Evolutionary conservation across 2,888 invertebrate species (phyloP).

Genomic region (Meganola albula): DNA sequence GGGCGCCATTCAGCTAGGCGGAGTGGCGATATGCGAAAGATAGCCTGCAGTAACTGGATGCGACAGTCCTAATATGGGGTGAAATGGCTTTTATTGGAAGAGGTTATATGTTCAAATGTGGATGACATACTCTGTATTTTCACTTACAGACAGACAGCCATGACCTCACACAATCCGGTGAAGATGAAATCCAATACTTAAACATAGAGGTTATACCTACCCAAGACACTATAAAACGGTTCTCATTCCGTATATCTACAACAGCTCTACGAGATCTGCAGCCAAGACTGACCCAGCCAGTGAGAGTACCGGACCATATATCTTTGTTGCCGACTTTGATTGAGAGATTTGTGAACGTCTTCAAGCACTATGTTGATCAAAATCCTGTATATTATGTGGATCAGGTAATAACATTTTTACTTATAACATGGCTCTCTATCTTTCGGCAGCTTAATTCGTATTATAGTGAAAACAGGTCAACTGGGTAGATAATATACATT

Average conservation of each 20-base stretch:
- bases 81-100: too few species aligned
- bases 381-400: constrained; percentile 81
- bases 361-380: constrained; percentile 83
- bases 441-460: background rate
- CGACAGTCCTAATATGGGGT: too few species aligned
- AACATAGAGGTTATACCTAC: constrained; percentile 86
- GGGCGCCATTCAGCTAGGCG: too few species aligned
- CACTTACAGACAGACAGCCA: constrained; percentile 81
- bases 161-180: constrained; percentile 81
- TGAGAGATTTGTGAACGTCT: constrained; percentile 90
- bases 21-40: too few species aligned
- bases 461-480: background rate
- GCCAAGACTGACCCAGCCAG: constrained; percentile 42
- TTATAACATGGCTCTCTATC: background rate
- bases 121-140: background rate
- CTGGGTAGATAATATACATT: background rate
- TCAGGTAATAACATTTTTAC: constrained; percentile 55
- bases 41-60: too few species aligned
- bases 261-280: constrained; percentile 86
- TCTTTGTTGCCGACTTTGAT: constrained; percentile 82
- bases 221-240: constrained; percentile 76
- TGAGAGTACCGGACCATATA: constrained; percentile 56
- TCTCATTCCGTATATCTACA: constrained; percentile 86
- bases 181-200: constrained; percentile 85
- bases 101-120: background rate